Conservation (phyloP, 1,140 invertebrate species). For the Tetragnatha versicolor region DNA sequence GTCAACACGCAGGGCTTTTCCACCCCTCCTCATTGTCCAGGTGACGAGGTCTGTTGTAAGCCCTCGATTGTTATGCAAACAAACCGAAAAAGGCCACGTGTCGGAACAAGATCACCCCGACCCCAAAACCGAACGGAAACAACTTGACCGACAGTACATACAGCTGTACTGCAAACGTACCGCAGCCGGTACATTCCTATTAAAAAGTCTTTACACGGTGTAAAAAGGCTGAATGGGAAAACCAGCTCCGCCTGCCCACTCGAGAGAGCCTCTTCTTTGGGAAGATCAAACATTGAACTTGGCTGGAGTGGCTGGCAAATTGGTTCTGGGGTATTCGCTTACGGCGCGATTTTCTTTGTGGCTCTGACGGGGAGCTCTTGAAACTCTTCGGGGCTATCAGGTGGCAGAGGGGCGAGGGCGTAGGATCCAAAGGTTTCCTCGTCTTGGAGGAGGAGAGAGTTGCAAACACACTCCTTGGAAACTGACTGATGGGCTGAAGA, state of each 20-base stretch:
- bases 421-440: too few relatives aligned
- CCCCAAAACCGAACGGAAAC: too few relatives aligned
- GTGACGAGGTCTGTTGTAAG: too few relatives aligned
- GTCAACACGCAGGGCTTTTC: too few relatives aligned
- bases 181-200: too few relatives aligned
- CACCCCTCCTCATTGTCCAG: too few relatives aligned
- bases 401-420: conserved; percentile 14
- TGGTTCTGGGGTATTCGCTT: conserved; percentile 19
- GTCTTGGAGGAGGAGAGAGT: too few relatives aligned
- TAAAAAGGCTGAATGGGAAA: not conserved
- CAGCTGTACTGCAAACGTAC: not conserved
- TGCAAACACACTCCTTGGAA: too few relatives aligned
- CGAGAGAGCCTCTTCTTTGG: conserved; percentile 3
- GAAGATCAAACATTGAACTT: conserved; percentile 24
- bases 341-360: conserved; percentile 20
- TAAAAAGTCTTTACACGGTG: too few relatives aligned
- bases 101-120: not conserved
- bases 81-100: too few relatives aligned
- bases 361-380: not conserved
- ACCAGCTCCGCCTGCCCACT: not conserved
- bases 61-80: too few relatives aligned
- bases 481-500: too few relatives aligned
- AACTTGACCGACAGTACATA: not conserved
- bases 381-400: conserved; percentile 17
- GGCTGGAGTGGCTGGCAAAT: conserved; percentile 18